Conservation (phyloP, 2,113 vertebrate genomes). For the Casuarius casuarius region DNA sequence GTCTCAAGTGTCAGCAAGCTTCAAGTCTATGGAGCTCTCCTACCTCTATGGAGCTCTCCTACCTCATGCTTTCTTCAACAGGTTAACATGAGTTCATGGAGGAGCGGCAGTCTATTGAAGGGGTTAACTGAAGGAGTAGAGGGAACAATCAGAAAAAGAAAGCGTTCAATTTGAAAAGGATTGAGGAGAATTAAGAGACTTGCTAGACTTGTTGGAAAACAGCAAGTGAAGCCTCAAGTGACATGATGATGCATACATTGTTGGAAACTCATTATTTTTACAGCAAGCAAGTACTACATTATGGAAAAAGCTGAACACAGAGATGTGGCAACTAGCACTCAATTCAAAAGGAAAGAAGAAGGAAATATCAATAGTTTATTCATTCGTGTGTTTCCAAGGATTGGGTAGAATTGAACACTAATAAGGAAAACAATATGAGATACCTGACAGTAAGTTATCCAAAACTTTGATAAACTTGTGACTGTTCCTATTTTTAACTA, state of each 20-base stretch:
- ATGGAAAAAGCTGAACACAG: neutral
- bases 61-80: neutral
- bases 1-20: neutral
- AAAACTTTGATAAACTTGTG: neutral
- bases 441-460: neutral
- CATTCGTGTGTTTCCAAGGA: neutral
- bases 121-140: neutral
- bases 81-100: neutral
- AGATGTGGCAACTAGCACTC: accelerated
- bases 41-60: neutral
- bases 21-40: neutral
- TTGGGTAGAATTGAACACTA: neutral
- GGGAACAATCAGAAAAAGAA: neutral
- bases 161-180: neutral
- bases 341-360: neutral
- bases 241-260: accelerated
- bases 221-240: neutral
- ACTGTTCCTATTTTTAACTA: neutral
- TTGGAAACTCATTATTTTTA: neutral
- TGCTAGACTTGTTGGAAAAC: neutral
- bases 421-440: neutral
- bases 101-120: neutral
- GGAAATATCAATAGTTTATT: neutral
- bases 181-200: neutral
- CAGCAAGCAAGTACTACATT: neutral